Evolutionary conservation across 2,797 vertebrate genomes (phyloP), one percentile per base, ranked within the genome.

Genomic region (Rhabdophis nuchalis): DNA sequence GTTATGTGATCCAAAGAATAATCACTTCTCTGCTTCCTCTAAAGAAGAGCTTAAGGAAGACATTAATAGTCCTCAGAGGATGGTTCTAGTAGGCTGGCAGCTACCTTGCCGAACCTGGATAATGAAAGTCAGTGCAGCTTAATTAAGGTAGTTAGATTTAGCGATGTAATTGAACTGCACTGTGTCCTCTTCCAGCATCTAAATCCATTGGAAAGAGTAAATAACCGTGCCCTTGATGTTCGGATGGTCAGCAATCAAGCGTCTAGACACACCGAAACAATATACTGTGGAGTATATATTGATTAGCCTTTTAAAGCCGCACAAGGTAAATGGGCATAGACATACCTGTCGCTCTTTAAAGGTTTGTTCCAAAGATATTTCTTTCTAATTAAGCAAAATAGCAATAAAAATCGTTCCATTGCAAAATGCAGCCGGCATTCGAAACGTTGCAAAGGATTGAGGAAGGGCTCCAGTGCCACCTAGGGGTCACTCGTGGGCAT

Each of bases 381-480:
- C 87, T 94, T 72, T 91, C 56, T 93, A 92, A 93, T 90, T 91
- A 91, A 88, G 86, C 58, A 68, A 90, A 90, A 89, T 86, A 77
- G 58, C 87, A 57, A 86, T 89, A 86, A 85, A 85, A 91, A 90
- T n/a, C 4, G 16, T 90, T 92, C 41, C 32, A 5, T 41, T 85
- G 92, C 60, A 61, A 86, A 90, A 27, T 13, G 41, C 50, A 85
- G 86, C 0, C 0, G 29, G 85, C 1, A 2, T 9, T 25, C 9
- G 8, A 46, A 50, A 2, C 27, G n/a, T 10, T 58, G 10, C 12
- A 7, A 92, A 86, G 57, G 18, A 7, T 92, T 91, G 95, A 85
- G 61, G 91, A 96, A 96, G 93, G 89, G 93, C 91, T 96, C 94
- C 92, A 96, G 57, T 96, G 96, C 96, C 97, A 97, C 91, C 97